A percentile compares a stretch with the other conserved stretches of the same genome.
Conservation (phyloP, 2,113 vertebrate genomes). For the Cebidichthys violaceus region DNA sequence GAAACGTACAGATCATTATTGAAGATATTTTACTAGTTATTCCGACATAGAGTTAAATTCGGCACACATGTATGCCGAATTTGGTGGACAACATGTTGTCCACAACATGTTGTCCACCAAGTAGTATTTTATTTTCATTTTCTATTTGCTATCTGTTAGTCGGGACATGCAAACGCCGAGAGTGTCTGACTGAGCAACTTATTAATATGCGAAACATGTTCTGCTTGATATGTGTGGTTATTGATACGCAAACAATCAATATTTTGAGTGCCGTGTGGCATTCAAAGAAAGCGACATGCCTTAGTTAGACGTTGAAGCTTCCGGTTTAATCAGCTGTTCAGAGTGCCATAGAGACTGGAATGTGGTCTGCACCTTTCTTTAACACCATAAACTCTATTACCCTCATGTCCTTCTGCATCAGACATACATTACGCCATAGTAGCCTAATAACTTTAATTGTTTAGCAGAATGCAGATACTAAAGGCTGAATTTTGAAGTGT, state of each 20-base stretch:
- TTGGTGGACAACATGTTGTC: no score
- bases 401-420: background rate
- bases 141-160: background rate
- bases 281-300: background rate
- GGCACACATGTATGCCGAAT: no score
- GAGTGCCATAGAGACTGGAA: conserved; percentile 7
- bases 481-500: background rate
- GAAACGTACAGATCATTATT: accelerated
- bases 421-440: background rate
- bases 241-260: background rate
- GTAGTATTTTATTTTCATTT: background rate
- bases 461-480: background rate
- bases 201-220: background rate
- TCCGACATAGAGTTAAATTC: conserved; percentile 14
- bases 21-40: background rate
- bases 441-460: background rate
- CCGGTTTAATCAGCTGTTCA: conserved; percentile 70
- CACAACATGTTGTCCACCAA: background rate
- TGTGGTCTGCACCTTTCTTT: conserved; percentile 12
- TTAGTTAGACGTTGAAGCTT: conserved; percentile 31
- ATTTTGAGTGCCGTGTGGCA: background rate
- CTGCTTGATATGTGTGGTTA: background rate
- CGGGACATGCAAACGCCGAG: background rate
- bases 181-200: background rate
- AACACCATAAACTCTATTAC: background rate